Evolutionary conservation across 2,888 invertebrate genomes (phyloP), one percentile per base, ranked within the genome.

Genomic region (Drosophila yooni): DNA sequence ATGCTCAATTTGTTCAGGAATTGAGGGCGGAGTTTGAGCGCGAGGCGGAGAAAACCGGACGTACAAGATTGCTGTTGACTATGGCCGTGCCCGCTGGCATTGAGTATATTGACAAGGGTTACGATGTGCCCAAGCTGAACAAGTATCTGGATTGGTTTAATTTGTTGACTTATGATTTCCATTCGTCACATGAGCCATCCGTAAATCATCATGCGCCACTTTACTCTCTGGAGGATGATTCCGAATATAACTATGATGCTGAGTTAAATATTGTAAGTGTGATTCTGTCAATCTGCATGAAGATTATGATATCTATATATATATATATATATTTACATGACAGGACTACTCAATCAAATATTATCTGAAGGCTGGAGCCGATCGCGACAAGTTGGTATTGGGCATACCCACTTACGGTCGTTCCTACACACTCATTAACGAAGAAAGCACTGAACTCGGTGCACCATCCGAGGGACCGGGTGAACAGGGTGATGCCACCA

Each of bases 21-120:
- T 93, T 98, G 54, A 94, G 98, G 2, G 96, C 97, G 82, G 98
- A 98, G 91, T 98, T 98, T 90, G 97, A 98, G 62, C 94, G 96
- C 68, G 99, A 99, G 92, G 95, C 97, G 0, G 95, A 95, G 77
- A 96, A 97, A 93, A 97, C 97, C 5, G 97, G 97, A 76, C 95
- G 97, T 86, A 94, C 96, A 0, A 94, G 96, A 75, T 94, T 98
- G 38, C 94, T 98, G 60, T 94, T 99, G 25, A 97, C 98, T 8
- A 98, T 98, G 96, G 98, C 98, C 15, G 97, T 98, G 36, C 98
- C 98, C 0, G 98, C 98, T 2, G 98, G 98, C 29, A 96, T 97
- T 82, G 97, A 98, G 92, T 98, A 98, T 91, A 97, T 98, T 81
- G 96, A 98, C 91, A 97, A 98, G 92, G 98, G 98, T 75, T 99